These are phyloP conservation scores for Amia ocellicauda DNA, from an alignment of 2,113 vertebrate species.

Conservation along the genomic window DNA sequence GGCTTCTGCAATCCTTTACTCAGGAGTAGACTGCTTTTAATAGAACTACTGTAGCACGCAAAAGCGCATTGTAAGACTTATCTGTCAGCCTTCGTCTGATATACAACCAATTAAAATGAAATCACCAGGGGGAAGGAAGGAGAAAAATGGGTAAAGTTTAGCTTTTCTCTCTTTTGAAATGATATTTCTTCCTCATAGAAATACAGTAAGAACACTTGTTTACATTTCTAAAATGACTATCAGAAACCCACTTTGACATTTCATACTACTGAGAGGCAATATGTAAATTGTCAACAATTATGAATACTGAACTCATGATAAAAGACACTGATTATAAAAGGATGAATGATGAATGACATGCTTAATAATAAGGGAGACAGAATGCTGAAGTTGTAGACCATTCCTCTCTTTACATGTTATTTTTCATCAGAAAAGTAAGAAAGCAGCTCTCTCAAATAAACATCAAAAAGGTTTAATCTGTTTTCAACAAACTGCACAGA, in stretches of 20 bases:
- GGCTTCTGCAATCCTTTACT: background rate
- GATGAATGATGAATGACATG: too few relatives aligned
- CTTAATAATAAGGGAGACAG: too few relatives aligned
- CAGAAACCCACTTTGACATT: conserved; percentile 1
- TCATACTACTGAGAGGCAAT: background rate
- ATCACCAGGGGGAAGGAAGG: conserved; percentile 14
- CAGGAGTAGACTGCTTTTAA: conserved; percentile 2
- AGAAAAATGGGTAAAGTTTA: conserved; percentile 8
- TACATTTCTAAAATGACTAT: background rate
- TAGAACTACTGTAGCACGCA: conserved; percentile 34
- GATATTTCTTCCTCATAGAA: background rate
- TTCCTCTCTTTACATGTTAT: too few relatives aligned
- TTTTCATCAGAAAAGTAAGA: too few relatives aligned
- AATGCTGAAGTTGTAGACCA: too few relatives aligned
- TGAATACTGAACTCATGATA: too few relatives aligned
- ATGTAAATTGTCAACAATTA: conserved; percentile 5
- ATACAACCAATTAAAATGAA: conserved; percentile 32
- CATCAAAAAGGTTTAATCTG: too few relatives aligned
- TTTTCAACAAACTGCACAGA: too few relatives aligned
- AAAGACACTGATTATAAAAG: too few relatives aligned
- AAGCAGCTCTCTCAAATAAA: too few relatives aligned
- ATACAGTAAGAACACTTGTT: background rate
- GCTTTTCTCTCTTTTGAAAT: background rate
- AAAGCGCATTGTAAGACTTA: conserved; percentile 12
- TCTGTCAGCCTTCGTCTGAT: conserved; percentile 27